Evolutionary conservation across 2,113 vertebrate species (phyloP), one percentile per base, ranked within the genome.

Genomic region (Alligator sinensis): DNA sequence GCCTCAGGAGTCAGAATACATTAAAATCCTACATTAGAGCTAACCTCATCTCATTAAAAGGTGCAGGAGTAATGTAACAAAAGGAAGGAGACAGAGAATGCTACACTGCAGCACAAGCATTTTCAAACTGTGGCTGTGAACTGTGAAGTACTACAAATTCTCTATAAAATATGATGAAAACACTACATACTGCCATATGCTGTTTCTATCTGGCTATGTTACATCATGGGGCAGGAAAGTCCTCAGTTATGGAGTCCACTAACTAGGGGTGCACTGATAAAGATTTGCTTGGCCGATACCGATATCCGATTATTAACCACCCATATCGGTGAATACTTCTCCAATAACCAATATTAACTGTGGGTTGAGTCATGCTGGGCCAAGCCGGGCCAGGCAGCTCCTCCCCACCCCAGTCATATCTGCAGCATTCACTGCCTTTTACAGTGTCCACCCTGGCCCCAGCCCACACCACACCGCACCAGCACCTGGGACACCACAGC

Each of bases 1-100:
- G 61, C 86, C 86, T 80, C 82, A 64, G 34, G 64, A 93, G 19
- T 58, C n/a, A 64, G 58, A 95, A 77, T 15, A 82, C 30, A 60
- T 38, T 68, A 70, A 80, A 85, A 38, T 30, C 57, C 59, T 74
- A 78, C 30, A 57, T 60, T 18, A 87, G 11, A 34, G 25, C 24
- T 59, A 95, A 82, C 27, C 82, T 63, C 62, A 47, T 57, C 91
- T 80, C 34, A 15, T 17, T 86, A 0, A 18, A 77, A 81, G 34
- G 30, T 64, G 76, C 78, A 92, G 58, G 93, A 91, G 47, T 47
- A 57, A 55, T 14, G 62, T 2, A 77, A 5, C 2, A 22, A 96
- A 68, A 68, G 6, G 17, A 93, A 90, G 55, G 19, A 78, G 88
- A 58, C 38, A 87, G 82, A 85, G 38, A 85, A 92, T 2, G 30